Evolutionary conservation across 1,140 invertebrate species (phyloP).

Genomic region (Diprion similis): DNA sequence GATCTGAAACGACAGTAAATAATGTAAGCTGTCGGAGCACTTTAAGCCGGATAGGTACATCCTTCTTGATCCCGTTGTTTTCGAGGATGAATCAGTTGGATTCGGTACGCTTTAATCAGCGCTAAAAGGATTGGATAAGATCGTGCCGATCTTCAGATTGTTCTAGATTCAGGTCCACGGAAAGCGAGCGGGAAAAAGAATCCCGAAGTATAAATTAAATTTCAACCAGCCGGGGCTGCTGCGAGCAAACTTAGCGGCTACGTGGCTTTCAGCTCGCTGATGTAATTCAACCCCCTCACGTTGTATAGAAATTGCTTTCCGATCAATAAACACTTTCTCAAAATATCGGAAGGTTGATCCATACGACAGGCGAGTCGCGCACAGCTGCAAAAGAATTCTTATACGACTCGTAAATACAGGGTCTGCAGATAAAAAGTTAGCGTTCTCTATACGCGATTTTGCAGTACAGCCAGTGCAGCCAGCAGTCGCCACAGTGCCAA

Average conservation of each 20-base stretch:
- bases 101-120: neutral
- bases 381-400: neutral
- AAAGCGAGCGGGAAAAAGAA: neutral
- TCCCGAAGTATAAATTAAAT: conserved; percentile 1
- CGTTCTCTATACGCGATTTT: no score
- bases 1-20: neutral
- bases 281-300: neutral
- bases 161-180: no score
- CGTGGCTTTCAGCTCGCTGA: neutral
- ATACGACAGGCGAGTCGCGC: neutral
- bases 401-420: no score
- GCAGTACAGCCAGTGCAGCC: no score
- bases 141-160: conserved; percentile 3
- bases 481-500: no score
- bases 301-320: neutral
- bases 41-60: neutral
- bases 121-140: neutral
- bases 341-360: neutral
- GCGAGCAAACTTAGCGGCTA: neutral
- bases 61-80: neutral
- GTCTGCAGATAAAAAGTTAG: no score
- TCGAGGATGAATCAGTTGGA: neutral
- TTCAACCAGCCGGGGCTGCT: neutral
- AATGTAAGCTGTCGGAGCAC: neutral
- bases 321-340: conserved; percentile 7